These are phyloP conservation scores for Galleria mellonella DNA, from an alignment of 1,140 invertebrate species.

Conservation along the genomic window DNA sequence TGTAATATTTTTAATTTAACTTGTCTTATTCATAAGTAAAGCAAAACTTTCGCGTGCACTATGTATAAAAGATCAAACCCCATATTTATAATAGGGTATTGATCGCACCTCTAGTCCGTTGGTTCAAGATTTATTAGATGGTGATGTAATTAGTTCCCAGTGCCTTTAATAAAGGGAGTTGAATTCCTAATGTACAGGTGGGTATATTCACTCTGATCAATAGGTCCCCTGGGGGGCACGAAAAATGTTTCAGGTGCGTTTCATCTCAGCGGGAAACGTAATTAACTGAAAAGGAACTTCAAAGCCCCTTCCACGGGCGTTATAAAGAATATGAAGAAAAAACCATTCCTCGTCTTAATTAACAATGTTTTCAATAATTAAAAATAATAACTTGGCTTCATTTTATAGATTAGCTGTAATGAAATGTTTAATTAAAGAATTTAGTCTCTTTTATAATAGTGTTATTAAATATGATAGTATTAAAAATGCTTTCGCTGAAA, in stretches of 20 bases:
- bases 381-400: not conserved
- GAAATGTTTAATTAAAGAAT: not conserved
- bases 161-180: not conserved
- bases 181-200: not conserved
- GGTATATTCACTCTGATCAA: constrained; percentile 16
- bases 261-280: constrained; percentile 21
- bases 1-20: no score
- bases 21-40: no score
- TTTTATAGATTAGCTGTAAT: not conserved
- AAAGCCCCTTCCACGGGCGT: constrained; percentile 18
- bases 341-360: constrained; percentile 10
- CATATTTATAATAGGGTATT: not conserved
- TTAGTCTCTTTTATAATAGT: not conserved
- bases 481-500: no score
- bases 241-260: constrained; percentile 23
- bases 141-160: not conserved
- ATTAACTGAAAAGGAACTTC: constrained; percentile 35
- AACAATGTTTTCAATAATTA: constrained; percentile 7
- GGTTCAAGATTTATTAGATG: not conserved
- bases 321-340: constrained; percentile 17
- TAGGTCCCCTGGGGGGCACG: constrained; percentile 14
- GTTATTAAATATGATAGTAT: no score
- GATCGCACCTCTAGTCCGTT: not conserved
- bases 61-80: not conserved
- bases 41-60: no score